phyloP scores from a whole-genome alignment of 2,797 vertebrate species.

The Myotis myotis region DNA sequence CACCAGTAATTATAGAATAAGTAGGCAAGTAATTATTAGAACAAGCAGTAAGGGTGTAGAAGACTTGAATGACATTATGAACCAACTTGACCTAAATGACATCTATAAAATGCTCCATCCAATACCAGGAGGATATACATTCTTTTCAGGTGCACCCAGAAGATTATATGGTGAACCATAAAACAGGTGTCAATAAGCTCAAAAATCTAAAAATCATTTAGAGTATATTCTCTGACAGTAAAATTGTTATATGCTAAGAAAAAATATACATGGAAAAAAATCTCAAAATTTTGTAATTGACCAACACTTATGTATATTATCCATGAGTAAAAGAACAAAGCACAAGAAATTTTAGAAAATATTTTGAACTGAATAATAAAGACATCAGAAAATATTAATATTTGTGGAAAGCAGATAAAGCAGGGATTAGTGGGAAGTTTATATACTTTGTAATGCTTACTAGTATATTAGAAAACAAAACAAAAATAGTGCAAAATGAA shows the following conservation, averaged over 20 bases:
- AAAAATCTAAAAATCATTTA: conserved; percentile 2
- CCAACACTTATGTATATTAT: neutral
- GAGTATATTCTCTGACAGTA: neutral
- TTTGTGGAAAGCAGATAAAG: neutral
- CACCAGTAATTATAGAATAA: conserved; percentile 14
- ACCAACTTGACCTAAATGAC: neutral
- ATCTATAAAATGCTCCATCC: neutral
- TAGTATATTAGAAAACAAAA: neutral
- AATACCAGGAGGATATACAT: neutral
- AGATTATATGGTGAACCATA: neutral
- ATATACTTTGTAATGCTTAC: neutral
- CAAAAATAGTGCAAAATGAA: neutral
- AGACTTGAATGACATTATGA: neutral
- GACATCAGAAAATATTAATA: neutral
- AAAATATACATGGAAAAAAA: neutral
- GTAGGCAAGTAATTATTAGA: neutral
- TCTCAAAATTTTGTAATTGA: neutral
- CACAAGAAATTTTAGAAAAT: neutral
- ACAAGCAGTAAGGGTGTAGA: neutral
- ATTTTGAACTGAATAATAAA: conserved; percentile 4
- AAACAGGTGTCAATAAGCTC: neutral
- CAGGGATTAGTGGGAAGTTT: neutral
- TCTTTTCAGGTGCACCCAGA: neutral
- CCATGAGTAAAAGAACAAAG: neutral
- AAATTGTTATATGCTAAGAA: neutral